Evolutionary conservation across 2,888 invertebrate genomes (phyloP), one percentile per base, ranked within the genome.

Genomic region (Brassicogethes aeneus): DNA sequence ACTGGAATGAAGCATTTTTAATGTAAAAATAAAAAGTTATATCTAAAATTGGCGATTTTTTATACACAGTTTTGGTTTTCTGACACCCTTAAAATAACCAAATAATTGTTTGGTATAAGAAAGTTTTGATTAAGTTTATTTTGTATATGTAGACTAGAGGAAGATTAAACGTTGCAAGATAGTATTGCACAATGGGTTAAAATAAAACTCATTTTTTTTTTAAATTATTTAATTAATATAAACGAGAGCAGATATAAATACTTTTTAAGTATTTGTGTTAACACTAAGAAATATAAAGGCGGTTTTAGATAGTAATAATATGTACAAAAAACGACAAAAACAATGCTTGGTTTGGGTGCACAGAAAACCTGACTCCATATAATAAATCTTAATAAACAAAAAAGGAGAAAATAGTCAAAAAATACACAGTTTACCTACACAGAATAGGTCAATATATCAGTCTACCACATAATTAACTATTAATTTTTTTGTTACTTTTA

Each of bases 1-100:
- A 70, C 70, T 69, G 70, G 67, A 66, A 66, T 59, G 58, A 52
- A 53, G 46, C 50, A 46, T 48, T 50, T 52, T 47, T 45, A 44
- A 34, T 44, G 37, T 48, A 51, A 46, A 51, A 51, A 54, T 50
- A 51, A 51, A 50, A 51, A 47, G 45, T 44, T 54, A 52, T 54
- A 48, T 47, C 43, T 53, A 54, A 23, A 23, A 5, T 23, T 23
- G 10, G 5, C 10, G 23, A 23, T 7, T 10, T 5, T 23, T 23
- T 23, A 23, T 23, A 23, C 10, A 23, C 23, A 23, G 23, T 23
- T 10, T 7, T 23, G 23, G 5, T 23, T 23, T 23, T 23, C 23
- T 5, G 23, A 23, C 23, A 23, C 23, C 23, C 23, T 23, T 23
- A 23, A 23, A 23, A 7, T 10, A 23, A 23, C 23, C 23, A 23